A percentile compares a stretch with the other conserved stretches of the same genome.
Evolutionary conservation across 2,797 vertebrate species (phyloP).

Genomic region (Prionace glauca): DNA sequence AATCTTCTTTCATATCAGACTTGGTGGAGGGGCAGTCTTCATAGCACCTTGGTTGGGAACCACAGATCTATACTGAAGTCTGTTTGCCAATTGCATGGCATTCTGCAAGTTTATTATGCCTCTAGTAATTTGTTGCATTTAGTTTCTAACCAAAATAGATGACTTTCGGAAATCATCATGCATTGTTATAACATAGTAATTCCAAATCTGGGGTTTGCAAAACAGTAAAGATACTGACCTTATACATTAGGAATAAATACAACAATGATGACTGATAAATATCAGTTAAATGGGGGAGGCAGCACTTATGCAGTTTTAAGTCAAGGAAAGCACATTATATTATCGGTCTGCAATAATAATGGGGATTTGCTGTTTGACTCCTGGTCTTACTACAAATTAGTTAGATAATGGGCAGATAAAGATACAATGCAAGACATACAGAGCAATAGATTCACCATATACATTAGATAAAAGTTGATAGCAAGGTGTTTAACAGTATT

Average conservation of each 20-base stretch:
- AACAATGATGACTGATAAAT: neutral
- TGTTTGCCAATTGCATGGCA: no score
- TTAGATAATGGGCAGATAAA: neutral
- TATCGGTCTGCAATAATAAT: neutral
- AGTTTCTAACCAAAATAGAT: no score
- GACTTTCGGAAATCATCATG: no score
- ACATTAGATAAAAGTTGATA: neutral
- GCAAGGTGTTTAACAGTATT: neutral
- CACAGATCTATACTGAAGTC: no score
- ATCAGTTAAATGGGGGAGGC: neutral
- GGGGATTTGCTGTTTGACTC: neutral
- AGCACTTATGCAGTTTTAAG: neutral
- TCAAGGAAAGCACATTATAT: neutral
- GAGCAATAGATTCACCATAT: neutral
- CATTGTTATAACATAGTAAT: neutral
- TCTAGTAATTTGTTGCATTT: no score
- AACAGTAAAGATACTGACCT: neutral
- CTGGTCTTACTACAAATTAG: neutral
- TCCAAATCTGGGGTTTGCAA: neutral
- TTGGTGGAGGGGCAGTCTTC: no score
- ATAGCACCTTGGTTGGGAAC: no score
- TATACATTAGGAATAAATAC: neutral
- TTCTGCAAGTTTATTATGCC: no score
- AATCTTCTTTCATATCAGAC: no score
- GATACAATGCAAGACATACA: neutral